Conservation (phyloP, 2,888 invertebrate species). For the Aethes cnicana region DNA sequence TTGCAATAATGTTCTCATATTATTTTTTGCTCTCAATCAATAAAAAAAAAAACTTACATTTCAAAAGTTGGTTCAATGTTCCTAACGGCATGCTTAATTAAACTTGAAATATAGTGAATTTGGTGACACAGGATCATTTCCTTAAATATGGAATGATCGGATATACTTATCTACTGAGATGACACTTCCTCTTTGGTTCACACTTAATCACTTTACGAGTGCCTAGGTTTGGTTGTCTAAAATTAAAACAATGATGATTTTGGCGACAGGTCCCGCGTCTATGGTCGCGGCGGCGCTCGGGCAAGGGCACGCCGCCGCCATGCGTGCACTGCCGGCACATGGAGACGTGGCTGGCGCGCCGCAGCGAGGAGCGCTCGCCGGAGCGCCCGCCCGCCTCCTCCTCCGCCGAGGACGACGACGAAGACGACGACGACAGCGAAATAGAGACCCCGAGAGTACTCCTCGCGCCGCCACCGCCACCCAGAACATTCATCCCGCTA, state of each 20-base stretch:
- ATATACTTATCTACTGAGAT: too few relatives aligned
- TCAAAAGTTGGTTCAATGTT: too few relatives aligned
- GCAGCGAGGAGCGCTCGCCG: constrained; percentile 69
- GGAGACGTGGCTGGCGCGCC: constrained; percentile 86
- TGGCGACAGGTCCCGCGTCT: constrained; percentile 82
- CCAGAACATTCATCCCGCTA: constrained; percentile 57
- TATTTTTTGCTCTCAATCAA: too few relatives aligned
- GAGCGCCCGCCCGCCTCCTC: constrained; percentile 64
- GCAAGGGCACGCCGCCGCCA: constrained; percentile 85
- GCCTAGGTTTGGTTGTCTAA: too few relatives aligned
- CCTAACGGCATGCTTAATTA: too few relatives aligned
- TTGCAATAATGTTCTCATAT: too few relatives aligned
- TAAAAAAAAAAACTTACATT: too few relatives aligned
- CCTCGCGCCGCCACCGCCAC: constrained; percentile 83
- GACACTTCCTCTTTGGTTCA: too few relatives aligned
- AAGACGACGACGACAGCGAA: constrained; percentile 78
- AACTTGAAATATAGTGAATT: too few relatives aligned
- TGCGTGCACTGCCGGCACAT: constrained; percentile 90
- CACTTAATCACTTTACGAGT: too few relatives aligned
- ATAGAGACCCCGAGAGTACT: constrained; percentile 81
- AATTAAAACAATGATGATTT: constrained; percentile 3
- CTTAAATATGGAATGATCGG: too few relatives aligned
- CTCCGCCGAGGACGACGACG: constrained; percentile 74
- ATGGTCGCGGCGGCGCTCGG: constrained; percentile 84
- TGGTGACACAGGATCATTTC: too few relatives aligned